A percentile compares a stretch with the other conserved stretches of the same genome.
phyloP scores from a whole-genome alignment of 2,797 vertebrate genomes.

The Mus caroli region DNA sequence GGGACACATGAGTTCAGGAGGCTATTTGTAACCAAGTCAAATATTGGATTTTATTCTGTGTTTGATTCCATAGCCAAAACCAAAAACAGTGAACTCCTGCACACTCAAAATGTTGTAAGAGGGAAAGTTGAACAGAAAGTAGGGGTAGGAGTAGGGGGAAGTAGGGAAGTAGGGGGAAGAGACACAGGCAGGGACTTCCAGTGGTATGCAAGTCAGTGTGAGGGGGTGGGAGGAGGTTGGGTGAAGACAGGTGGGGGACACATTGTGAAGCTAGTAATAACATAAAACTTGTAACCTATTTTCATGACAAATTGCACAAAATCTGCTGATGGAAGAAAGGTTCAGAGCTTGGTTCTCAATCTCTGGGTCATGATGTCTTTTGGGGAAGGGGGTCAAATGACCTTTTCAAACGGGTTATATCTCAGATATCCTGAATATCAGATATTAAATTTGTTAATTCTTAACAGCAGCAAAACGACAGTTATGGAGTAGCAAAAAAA shows the following conservation, averaged over 20 bases:
- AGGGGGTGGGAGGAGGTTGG: fast-evolving
- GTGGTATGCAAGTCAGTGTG: fast-evolving
- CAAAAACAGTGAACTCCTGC: background rate
- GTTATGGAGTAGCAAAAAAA: background rate
- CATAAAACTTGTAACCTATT: background rate
- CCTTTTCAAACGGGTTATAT: background rate
- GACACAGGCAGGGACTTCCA: background rate
- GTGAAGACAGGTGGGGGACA: background rate
- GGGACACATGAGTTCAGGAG: background rate
- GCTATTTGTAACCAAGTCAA: background rate
- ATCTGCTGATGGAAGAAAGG: background rate
- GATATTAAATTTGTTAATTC: background rate
- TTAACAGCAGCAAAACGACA: background rate
- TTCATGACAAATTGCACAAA: background rate
- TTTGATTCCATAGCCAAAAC: background rate
- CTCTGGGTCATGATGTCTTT: background rate
- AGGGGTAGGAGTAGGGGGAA: background rate
- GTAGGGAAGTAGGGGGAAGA: background rate
- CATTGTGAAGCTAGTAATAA: fast-evolving
- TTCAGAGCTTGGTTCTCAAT: background rate
- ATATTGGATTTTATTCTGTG: background rate
- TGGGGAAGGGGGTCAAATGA: background rate
- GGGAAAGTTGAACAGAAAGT: background rate
- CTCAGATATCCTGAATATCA: background rate
- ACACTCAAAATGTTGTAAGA: background rate